Base-by-base conservation (phyloP, 1,140 invertebrate species). In the Gonioctena quinquepunctata region DNA sequence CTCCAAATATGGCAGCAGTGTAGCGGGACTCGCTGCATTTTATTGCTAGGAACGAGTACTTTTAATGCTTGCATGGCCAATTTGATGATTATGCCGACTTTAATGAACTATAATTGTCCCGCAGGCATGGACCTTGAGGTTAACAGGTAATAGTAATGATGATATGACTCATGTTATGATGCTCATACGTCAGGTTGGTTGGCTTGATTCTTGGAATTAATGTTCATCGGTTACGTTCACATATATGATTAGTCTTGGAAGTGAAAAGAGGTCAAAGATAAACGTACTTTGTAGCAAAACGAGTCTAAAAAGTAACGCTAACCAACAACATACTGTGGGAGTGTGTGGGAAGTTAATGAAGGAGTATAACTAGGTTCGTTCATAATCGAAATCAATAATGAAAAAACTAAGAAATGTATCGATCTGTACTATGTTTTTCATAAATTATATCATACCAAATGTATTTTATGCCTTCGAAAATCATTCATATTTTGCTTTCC, bases 141-240 rank as follows among this genome's bases (percentile, higher is more conserved):
- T 57, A 57, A 57, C 54, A 57, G 54, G 54, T 57, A 57, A 21
- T 57, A 5, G 54, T 25, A 42, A 42, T 42, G 33, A 42, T 42
- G 33, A 42, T 42, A n/a, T 42, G 33, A 42, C 11, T 42, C 13
- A 42, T n/a, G 13, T 42, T 3, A n/a, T 42, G 8, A 42, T 33
- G 8, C 28, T 33, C 28, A 11, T 42, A n/a, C 16, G 11, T 42
- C 33, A 42, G 13, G 33, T 42, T 42, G 3, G 33, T 4, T 2
- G 33, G 13, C 2, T n/a, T 42, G 16, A 42, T 42, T 13, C 16
- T 42, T 42, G 33, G 16, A 8, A 42, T n/a, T n/a, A n/a, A n/a
- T n/a, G n/a, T n/a, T n/a, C n/a, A n/a, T n/a, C n/a, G n/a, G n/a
- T n/a, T n/a, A n/a, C n/a, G n/a, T n/a, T n/a, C n/a, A n/a, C n/a